Evolutionary conservation across 2,113 vertebrate genomes (phyloP).

Genomic region (Notothenia rossii): DNA sequence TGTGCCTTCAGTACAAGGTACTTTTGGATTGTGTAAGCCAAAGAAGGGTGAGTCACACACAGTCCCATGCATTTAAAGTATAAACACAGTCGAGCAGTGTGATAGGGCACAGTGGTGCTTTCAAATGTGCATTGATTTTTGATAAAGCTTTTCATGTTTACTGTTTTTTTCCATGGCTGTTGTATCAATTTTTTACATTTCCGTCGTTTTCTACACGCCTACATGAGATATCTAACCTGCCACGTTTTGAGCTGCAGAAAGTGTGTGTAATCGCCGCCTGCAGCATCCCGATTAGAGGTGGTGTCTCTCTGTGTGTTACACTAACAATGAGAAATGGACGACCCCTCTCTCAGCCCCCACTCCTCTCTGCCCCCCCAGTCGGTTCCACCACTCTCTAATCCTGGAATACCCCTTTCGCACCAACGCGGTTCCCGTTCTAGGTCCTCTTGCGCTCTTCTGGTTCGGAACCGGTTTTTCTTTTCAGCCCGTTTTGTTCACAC

Average conservation of each 20-base stretch:
- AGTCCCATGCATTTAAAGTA: too few relatives aligned
- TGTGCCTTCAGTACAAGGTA: neutral
- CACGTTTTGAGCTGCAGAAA: neutral
- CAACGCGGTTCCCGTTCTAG: too few relatives aligned
- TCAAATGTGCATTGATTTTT: neutral
- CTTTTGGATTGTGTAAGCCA: neutral
- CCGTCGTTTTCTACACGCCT: neutral
- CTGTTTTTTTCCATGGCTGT: too few relatives aligned
- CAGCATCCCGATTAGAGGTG: neutral
- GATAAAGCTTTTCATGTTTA: neutral
- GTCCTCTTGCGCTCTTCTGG: too few relatives aligned
- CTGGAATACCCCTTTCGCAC: too few relatives aligned
- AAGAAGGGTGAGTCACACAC: neutral
- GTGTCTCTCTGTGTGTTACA: neutral
- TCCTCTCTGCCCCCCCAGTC: neutral
- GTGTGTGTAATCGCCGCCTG: neutral
- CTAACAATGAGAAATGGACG: neutral
- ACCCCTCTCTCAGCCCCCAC: neutral
- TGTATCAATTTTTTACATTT: neutral
- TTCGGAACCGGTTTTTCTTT: too few relatives aligned
- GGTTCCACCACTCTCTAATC: slow-evolving; percentile 7
- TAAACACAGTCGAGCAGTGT: neutral
- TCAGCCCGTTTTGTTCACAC: too few relatives aligned
- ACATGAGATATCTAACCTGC: neutral
- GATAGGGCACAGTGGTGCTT: neutral